Percentiles rank a stretch among this genome's conserved stretches.
These are phyloP conservation scores for Agraylea sexmaculata DNA, from an alignment of 1,140 invertebrate species.

Conservation along the genomic window DNA sequence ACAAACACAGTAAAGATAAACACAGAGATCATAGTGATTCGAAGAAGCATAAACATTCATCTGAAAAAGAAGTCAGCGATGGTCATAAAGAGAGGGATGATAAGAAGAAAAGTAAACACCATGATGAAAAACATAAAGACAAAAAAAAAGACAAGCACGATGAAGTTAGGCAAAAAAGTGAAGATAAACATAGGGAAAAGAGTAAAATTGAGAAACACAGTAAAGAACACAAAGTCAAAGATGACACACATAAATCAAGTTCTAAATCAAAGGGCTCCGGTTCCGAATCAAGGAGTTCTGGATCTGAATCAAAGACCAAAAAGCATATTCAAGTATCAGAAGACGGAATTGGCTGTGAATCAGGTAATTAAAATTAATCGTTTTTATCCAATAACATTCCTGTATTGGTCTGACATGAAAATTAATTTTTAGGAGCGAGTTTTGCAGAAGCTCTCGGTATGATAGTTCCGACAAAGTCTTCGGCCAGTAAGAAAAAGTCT, in stretches of 20 bases:
- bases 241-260: constrained; percentile 33
- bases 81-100: constrained; percentile 9
- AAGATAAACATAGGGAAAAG: constrained; percentile 28
- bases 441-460: constrained; percentile 71
- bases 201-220: constrained; percentile 31
- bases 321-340: constrained; percentile 32
- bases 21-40: too few relatives aligned
- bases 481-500: constrained; percentile 30
- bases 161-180: constrained; percentile 23
- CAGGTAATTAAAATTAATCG: constrained; percentile 43
- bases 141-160: constrained; percentile 15
- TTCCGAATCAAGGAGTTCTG: constrained; percentile 25
- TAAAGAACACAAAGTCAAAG: constrained; percentile 31
- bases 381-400: not conserved
- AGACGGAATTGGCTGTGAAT: constrained; percentile 50
- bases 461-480: constrained; percentile 41
- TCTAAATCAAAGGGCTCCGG: constrained; percentile 25
- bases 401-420: not conserved
- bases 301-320: constrained; percentile 29
- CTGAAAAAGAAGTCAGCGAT: constrained; percentile 10
- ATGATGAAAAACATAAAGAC: constrained; percentile 22
- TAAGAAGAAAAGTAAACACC: constrained; percentile 18
- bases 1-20: too few relatives aligned
- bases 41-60: constrained; percentile 10
- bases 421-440: constrained; percentile 46